Evolutionary conservation across 2,113 vertebrate genomes (phyloP).

Genomic region (Bungarus multicinctus): DNA sequence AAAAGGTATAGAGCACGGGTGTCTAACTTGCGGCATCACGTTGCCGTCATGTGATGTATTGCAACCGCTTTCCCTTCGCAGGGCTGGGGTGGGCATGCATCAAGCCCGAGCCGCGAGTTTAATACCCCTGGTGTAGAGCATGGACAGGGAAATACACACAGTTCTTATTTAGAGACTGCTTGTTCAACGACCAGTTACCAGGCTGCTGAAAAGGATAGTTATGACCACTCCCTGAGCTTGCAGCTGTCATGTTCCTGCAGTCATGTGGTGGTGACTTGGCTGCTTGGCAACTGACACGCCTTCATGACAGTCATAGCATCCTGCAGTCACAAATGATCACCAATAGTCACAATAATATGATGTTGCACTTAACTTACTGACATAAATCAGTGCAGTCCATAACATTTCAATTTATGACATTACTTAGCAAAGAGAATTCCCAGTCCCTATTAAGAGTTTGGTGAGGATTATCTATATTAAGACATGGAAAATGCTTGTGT

Average conservation of each 20-base stretch:
- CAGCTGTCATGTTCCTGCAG: not conserved
- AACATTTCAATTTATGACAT: not conserved
- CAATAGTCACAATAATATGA: not conserved
- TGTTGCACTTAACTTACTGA: not conserved
- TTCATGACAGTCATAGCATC: not conserved
- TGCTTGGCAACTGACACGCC: not conserved
- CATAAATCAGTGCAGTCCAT: not conserved
- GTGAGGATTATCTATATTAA: not conserved
- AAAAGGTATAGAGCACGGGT: not conserved
- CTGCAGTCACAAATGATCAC: not conserved
- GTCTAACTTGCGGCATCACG: not conserved
- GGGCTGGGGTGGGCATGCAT: too few relatives aligned
- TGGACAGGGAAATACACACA: not conserved
- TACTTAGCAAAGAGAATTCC: not conserved
- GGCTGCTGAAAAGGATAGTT: not conserved
- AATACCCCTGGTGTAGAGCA: not conserved
- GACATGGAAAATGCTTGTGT: not conserved
- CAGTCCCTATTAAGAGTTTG: not conserved
- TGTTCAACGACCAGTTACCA: not conserved
- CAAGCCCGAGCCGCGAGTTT: too few relatives aligned
- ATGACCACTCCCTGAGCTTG: not conserved
- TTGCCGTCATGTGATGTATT: too few relatives aligned
- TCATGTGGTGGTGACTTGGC: not conserved
- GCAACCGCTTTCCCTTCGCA: too few relatives aligned
- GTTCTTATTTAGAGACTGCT: not conserved